Percentiles rank a stretch among this genome's conserved stretches.
Conservation (phyloP, 2,888 invertebrate genomes). For the Tachystola acroxantha region DNA sequence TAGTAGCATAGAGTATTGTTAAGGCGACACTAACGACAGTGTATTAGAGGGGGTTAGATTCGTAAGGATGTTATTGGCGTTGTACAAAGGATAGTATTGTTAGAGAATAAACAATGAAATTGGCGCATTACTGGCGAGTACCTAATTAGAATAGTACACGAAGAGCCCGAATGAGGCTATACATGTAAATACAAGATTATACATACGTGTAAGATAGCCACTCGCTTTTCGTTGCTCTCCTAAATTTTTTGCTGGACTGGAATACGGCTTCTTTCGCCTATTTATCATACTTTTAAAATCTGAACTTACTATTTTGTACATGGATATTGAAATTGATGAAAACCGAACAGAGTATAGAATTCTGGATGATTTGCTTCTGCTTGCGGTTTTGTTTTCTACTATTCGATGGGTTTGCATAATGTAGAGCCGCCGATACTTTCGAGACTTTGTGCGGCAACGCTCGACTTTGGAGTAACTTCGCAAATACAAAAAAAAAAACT, state of each 20-base stretch:
- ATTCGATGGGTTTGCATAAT: constrained; percentile 15
- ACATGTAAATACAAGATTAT: constrained; percentile 58
- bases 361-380: constrained; percentile 43
- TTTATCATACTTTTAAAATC: background rate
- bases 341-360: constrained; percentile 30
- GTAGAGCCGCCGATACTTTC: background rate
- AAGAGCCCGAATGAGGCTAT: constrained; percentile 66
- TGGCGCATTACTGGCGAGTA: constrained; percentile 79
- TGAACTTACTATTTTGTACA: background rate
- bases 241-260: constrained; percentile 42
- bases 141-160: constrained; percentile 75
- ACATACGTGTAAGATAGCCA: constrained; percentile 52
- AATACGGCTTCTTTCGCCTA: constrained; percentile 22
- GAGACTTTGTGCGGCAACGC: background rate
- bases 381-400: constrained; percentile 40
- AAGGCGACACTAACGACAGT: constrained; percentile 65
- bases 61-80: constrained; percentile 72
- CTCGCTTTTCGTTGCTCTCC: constrained; percentile 61
- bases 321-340: constrained; percentile 41
- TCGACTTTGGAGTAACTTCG: background rate
- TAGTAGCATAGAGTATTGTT: constrained; percentile 63
- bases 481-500: background rate
- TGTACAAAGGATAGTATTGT: constrained; percentile 76
- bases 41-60: constrained; percentile 65
- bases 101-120: constrained; percentile 69